Percentiles rank a stretch among this genome's conserved stretches.
phyloP scores from a whole-genome alignment of 2,113 vertebrate genomes.

The Crotalus viridis region DNA sequence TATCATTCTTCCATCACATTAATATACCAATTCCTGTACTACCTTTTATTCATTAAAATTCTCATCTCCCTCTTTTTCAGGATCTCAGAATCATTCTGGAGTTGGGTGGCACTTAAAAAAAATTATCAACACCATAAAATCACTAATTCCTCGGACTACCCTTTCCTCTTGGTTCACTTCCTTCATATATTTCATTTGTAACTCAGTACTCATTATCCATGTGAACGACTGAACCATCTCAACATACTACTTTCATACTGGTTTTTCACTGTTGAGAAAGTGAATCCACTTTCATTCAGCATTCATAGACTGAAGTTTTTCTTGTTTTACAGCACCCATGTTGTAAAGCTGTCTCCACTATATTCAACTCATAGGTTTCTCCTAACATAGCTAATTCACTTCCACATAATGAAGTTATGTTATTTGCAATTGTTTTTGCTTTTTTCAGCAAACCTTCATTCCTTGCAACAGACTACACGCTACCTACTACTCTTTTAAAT shows the following conservation, averaged over 20 bases:
- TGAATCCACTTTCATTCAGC: not conserved
- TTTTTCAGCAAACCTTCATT: not conserved
- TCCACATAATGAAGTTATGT: not conserved
- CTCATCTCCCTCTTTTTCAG: not conserved
- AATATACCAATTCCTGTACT: not conserved
- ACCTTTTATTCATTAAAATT: not conserved
- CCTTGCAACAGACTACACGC: not conserved
- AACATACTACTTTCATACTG: not conserved
- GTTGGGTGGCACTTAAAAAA: not conserved
- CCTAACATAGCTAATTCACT: not conserved
- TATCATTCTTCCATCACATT: not conserved
- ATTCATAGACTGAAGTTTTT: not conserved
- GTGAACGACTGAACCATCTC: not conserved
- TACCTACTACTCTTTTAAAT: not conserved
- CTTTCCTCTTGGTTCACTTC: not conserved
- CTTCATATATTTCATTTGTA: not conserved
- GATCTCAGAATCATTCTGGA: not conserved
- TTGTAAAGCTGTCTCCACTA: not conserved
- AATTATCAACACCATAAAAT: not conserved
- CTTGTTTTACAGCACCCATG: not conserved
- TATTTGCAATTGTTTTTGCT: not conserved
- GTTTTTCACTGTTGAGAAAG: not conserved
- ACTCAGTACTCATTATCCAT: not conserved
- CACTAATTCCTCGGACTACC: not conserved
- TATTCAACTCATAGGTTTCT: not conserved